Base-by-base conservation (phyloP, 2,888 invertebrate species). In the Sarcophaga carnaria region DNA sequence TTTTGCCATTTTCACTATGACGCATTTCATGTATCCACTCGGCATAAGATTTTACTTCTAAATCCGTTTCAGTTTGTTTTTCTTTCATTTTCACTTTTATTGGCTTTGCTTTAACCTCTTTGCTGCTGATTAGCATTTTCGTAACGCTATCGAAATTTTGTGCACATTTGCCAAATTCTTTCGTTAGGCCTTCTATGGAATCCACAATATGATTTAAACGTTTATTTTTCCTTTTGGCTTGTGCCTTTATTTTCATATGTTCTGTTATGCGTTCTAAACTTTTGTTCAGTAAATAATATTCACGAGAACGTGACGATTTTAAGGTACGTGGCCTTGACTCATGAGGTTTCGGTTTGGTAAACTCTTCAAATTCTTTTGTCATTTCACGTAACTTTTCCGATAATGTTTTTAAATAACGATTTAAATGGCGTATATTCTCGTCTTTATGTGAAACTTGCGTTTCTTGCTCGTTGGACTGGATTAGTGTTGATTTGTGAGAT, bases 21-120 rank as follows among this genome's bases (percentile, higher is more conserved):
- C 92, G 90, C 91, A 93, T 91, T 77, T 93, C 93, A 27, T 90
- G 84, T 60, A 93, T 90, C 93, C 93, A 93, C 59, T 92, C 91
- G 1, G 89, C 89, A 79, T 93, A 93, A 3, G 89, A 89, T 64
- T 91, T 91, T 11, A 88, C 88, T 0, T 60, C 69, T 6, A 67
- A 8, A 4, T 86, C 86, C 5, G 86, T 83, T 74, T 78, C 87
- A 6, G 80, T 86, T 74, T 76, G 82, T 45, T 85, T 76, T 6
- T 85, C 82, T 37, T 74, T 77, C 6, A 60, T 59, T 45, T 74
- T 77, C 4, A 71, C 60, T 63, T 77, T 75, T 8, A 10, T 0
- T 22, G 11, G 20, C n/a, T 27, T 25, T 0, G 72, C 17, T 20
- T 47, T 71, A 4, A 63, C 14, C 17, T n/a, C 45, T 54, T 80